These are phyloP conservation scores for Mythimna impura DNA, from an alignment of 2,888 invertebrate genomes.

Conservation along the genomic window DNA sequence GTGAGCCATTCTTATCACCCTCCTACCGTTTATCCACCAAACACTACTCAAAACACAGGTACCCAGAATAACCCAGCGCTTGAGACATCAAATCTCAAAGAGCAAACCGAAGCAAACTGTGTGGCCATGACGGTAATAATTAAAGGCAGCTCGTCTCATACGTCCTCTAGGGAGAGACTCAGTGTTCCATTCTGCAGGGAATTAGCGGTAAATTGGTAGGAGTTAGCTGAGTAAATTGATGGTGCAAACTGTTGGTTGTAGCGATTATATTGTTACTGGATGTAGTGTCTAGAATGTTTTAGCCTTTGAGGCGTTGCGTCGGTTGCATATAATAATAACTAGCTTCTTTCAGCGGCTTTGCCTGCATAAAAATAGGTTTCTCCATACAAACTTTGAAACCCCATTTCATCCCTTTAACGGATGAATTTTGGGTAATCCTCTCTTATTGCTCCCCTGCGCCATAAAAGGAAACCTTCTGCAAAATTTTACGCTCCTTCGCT, in stretches of 20 bases:
- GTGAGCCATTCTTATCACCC: background rate
- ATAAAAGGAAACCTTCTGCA: no score
- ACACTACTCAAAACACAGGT: background rate
- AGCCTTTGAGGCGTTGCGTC: background rate
- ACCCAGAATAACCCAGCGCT: background rate
- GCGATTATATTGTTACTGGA: slow-evolving; percentile 2
- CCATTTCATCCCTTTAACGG: no score
- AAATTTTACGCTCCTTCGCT: no score
- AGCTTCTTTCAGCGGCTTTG: no score
- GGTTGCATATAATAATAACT: background rate
- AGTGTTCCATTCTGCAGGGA: slow-evolving; percentile 70
- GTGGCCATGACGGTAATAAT: slow-evolving; percentile 54
- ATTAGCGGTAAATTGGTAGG: slow-evolving; percentile 72
- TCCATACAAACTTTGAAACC: no score
- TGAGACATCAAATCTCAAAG: slow-evolving; percentile 11
- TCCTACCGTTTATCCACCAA: background rate
- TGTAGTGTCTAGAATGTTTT: background rate
- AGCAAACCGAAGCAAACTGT: slow-evolving; percentile 12
- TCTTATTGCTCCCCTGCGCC: no score
- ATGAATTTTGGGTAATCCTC: no score
- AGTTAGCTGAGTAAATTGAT: slow-evolving; percentile 60
- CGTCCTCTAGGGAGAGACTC: slow-evolving; percentile 53
- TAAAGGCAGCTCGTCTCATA: slow-evolving; percentile 53
- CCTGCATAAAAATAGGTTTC: no score
- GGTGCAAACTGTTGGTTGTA: slow-evolving; percentile 11